Percentiles rank a stretch among this genome's conserved stretches.
Conservation (phyloP, 2,888 invertebrate genomes). For the Corbicula japonica region DNA sequence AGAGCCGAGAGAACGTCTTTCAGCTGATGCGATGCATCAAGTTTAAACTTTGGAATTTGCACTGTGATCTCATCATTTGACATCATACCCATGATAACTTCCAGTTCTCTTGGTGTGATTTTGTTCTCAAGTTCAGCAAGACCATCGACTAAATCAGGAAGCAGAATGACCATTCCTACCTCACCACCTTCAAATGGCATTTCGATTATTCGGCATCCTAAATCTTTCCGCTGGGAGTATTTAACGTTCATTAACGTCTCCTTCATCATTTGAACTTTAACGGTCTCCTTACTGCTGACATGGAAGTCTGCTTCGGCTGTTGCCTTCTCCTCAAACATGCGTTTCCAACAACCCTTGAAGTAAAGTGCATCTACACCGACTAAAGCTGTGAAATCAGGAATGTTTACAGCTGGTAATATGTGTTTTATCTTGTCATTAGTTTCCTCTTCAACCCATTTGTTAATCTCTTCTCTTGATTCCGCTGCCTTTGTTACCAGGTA, state of each 20-base stretch:
- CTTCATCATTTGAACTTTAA: slow-evolving; percentile 90
- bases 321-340: slow-evolving; percentile 88
- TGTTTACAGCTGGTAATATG: too few relatives aligned
- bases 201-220: slow-evolving; percentile 92
- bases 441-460: too few relatives aligned
- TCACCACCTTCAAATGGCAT: slow-evolving; percentile 89
- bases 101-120: slow-evolving; percentile 44
- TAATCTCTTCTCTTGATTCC: too few relatives aligned
- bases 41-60: slow-evolving; percentile 76
- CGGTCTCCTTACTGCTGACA: slow-evolving; percentile 2
- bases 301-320: slow-evolving; percentile 89
- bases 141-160: slow-evolving; percentile 78
- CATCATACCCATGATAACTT: slow-evolving; percentile 2
- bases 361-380: too few relatives aligned
- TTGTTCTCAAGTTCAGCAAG: slow-evolving; percentile 67
- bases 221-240: slow-evolving; percentile 86
- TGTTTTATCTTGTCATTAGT: too few relatives aligned
- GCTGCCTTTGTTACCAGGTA: too few relatives aligned
- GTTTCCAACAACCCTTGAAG: slow-evolving; percentile 87
- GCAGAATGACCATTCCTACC: slow-evolving; percentile 79
- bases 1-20: slow-evolving; percentile 67
- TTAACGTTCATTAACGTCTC: slow-evolving; percentile 90
- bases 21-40: slow-evolving; percentile 72
- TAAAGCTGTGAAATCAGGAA: too few relatives aligned
- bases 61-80: slow-evolving; percentile 38